Base-by-base conservation (phyloP, 2,113 vertebrate genomes). In the Malurus elegans region DNA sequence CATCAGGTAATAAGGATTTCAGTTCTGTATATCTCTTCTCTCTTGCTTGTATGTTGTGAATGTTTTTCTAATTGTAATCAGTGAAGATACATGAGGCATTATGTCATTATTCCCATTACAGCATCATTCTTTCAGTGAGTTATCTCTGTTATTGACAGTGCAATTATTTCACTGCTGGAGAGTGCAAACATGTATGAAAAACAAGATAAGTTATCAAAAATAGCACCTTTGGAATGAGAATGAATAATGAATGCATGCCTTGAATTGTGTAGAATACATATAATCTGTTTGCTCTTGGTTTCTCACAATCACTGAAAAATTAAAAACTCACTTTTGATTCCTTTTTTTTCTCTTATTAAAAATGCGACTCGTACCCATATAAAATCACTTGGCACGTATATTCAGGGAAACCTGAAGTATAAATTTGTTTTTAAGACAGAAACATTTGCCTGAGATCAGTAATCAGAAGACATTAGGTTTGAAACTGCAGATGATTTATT, bases 171-270 rank as follows among this genome's bases (percentile, higher is more conserved):
- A 72, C 42, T 60, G 53, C 56, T 83, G 69, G 54, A 82, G 58
- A 90, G 28, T 50, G 67, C 44, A 54, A 44, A 71, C 45, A 57
- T 32, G 38, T 64, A 34, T 65, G 48, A 87, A 86, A 90, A 86
- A 73, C 45, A 83, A 95, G 71, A 72, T 26, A 80, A 34, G 10
- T 73, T 96, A 45, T 50, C 69, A 94, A 79, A 94, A 93, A 26
- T 62, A 92, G 32, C 42, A 92, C n/a, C 58, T 88, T 74, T 40
- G 74, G 44, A 88, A 89, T 79, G 78, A 62, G 65, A 82, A 62
- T 12, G 0, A 89, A 21, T 38, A 88, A 94, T 56, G 56, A 95
- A 85, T 45, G 57, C 26, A n/a, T 32, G n/a, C 40, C 74, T 79
- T 66, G 80, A 79, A 57, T 58, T 79, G 53, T 38, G 86, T 56